These are phyloP conservation scores for Tromatobia lineatoria DNA, from an alignment of 2,888 invertebrate genomes.

Conservation along the genomic window DNA sequence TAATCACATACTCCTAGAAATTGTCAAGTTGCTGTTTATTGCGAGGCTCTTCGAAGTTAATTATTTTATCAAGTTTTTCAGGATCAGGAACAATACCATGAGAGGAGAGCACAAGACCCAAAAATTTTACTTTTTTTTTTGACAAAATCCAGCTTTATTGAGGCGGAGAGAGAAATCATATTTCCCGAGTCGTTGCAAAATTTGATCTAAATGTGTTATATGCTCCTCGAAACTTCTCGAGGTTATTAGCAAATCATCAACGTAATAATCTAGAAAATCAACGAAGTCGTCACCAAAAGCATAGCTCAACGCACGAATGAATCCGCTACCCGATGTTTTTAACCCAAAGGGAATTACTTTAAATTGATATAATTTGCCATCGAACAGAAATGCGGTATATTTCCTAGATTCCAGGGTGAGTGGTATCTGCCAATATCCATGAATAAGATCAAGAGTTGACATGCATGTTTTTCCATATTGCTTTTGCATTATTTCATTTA, in stretches of 20 bases:
- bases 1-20: constrained; percentile 62
- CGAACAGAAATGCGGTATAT: constrained; percentile 72
- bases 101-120: constrained; percentile 52
- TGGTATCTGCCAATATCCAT: constrained; percentile 39
- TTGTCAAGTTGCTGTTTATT: constrained; percentile 71
- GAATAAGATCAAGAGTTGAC: constrained; percentile 33
- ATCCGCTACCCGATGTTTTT: too few relatives aligned
- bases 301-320: constrained; percentile 55
- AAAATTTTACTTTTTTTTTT: constrained; percentile 65
- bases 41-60: constrained; percentile 69
- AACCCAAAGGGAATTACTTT: too few relatives aligned
- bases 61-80: constrained; percentile 68
- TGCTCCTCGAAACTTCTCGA: constrained; percentile 72
- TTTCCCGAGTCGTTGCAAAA: constrained; percentile 65
- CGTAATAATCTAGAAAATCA: too few relatives aligned
- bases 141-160: constrained; percentile 29
- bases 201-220: constrained; percentile 64
- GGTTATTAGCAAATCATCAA: constrained; percentile 63
- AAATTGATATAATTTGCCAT: too few relatives aligned
- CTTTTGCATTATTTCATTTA: constrained; percentile 58
- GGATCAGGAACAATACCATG: constrained; percentile 52
- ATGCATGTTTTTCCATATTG: constrained; percentile 34
- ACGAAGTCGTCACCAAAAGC: constrained; percentile 76
- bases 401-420: constrained; percentile 18
- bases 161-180: constrained; percentile 70